Evolutionary conservation across 1,140 invertebrate genomes (phyloP).

Genomic region (Wiebesia pumilae): DNA sequence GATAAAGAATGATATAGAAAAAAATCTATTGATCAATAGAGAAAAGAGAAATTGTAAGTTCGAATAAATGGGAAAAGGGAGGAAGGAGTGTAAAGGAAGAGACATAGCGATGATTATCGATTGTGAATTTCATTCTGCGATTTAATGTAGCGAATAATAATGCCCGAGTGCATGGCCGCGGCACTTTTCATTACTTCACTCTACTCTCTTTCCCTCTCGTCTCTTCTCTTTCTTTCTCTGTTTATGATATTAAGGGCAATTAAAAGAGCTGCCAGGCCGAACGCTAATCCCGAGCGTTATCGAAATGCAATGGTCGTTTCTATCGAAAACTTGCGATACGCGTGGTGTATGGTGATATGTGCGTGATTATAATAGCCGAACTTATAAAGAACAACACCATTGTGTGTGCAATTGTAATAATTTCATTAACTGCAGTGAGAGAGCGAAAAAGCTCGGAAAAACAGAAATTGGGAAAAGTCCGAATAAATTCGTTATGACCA

Average conservation of each 20-base stretch:
- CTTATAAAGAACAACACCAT: slow-evolving; percentile 41
- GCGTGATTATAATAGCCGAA: slow-evolving; percentile 38
- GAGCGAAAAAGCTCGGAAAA: slow-evolving; percentile 28
- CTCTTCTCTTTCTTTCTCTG: slow-evolving; percentile 49
- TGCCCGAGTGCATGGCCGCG: slow-evolving; percentile 55
- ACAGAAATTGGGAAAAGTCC: neutral
- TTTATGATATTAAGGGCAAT: slow-evolving; percentile 71
- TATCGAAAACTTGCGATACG: slow-evolving; percentile 55
- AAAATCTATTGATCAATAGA: too few species aligned
- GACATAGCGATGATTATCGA: slow-evolving; percentile 64
- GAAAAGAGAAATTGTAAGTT: too few species aligned
- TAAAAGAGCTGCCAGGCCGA: slow-evolving; percentile 64
- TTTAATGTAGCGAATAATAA: slow-evolving; percentile 74
- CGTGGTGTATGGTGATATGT: neutral
- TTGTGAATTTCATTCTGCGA: slow-evolving; percentile 72
- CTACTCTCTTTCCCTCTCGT: neutral
- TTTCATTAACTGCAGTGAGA: slow-evolving; percentile 26
- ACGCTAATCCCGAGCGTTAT: slow-evolving; percentile 67
- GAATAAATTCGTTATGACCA: slow-evolving; percentile 39
- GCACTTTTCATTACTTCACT: slow-evolving; percentile 69
- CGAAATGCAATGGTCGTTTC: slow-evolving; percentile 58
- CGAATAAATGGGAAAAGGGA: too few species aligned
- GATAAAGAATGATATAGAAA: too few species aligned
- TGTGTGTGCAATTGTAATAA: slow-evolving; percentile 39
- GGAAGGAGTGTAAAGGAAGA: slow-evolving; percentile 38